These are phyloP conservation scores for Osmerus mordax DNA, from an alignment of 2,113 vertebrate genomes.

Conservation along the genomic window DNA sequence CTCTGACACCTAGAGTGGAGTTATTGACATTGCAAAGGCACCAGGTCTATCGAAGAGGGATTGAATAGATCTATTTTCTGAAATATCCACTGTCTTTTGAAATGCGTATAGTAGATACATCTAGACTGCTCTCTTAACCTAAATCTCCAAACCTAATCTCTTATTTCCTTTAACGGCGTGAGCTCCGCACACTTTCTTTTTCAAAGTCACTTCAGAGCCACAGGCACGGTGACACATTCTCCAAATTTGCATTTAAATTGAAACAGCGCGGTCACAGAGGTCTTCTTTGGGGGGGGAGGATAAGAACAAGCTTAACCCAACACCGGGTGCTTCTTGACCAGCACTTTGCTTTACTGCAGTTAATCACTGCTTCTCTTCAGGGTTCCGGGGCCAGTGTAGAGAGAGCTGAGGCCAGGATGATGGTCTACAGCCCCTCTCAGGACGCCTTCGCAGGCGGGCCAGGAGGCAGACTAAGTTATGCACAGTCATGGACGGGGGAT, in stretches of 20 bases:
- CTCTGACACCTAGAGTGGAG: too few species aligned
- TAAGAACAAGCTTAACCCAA: conserved; percentile 21
- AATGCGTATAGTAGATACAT: background rate
- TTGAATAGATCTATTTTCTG: too few species aligned
- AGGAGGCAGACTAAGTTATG: too few species aligned
- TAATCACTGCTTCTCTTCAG: conserved; percentile 36
- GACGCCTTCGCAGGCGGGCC: too few species aligned
- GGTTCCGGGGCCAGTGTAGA: conserved; percentile 27
- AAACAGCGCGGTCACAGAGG: conserved; percentile 36
- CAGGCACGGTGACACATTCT: conserved; percentile 28
- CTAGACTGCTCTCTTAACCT: background rate
- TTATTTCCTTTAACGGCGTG: background rate
- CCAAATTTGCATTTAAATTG: conserved; percentile 69
- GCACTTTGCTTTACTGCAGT: conserved; percentile 43
- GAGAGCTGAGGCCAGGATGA: too few species aligned
- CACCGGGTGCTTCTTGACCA: conserved; percentile 6
- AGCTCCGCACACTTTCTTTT: conserved; percentile 28
- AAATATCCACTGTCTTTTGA: too few species aligned
- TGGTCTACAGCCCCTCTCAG: too few species aligned
- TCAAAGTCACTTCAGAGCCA: conserved; percentile 39
- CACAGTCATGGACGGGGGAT: too few species aligned
- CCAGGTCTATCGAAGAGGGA: too few species aligned
- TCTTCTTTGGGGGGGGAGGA: conserved; percentile 27
- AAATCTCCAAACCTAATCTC: background rate
- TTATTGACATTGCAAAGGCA: too few species aligned